Evolutionary conservation across 2,113 vertebrate genomes (phyloP).

Genomic region (Thymallus thymallus): DNA sequence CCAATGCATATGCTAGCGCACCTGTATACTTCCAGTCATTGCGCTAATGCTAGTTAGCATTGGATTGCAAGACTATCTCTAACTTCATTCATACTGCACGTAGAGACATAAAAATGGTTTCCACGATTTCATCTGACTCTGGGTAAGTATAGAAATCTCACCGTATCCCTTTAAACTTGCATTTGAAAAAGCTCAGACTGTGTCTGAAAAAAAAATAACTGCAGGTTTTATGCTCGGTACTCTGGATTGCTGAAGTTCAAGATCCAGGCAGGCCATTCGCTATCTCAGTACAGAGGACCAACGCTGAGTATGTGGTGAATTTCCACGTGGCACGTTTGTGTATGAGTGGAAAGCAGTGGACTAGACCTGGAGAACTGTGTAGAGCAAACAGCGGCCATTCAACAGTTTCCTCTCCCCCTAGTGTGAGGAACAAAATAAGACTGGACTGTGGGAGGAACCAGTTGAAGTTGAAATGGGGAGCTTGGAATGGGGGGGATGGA

Average conservation of each 20-base stretch:
- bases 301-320: conserved; percentile 97
- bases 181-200: background rate
- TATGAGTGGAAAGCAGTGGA: conserved; percentile 61
- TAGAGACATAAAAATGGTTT: too few species aligned
- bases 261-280: conserved; percentile 98
- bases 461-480: background rate
- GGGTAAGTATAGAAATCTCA: too few species aligned
- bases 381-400: conserved; percentile 37
- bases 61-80: too few species aligned
- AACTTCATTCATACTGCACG: too few species aligned
- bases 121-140: too few species aligned
- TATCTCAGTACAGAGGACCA: conserved; percentile 97
- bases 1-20: too few species aligned
- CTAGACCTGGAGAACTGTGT: conserved; percentile 30
- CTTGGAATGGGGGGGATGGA: background rate
- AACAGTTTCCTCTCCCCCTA: conserved; percentile 22
- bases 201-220: too few species aligned
- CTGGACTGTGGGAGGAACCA: background rate
- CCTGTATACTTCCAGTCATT: too few species aligned
- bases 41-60: too few species aligned
- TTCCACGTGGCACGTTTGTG: conserved; percentile 96
- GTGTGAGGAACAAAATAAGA: background rate
- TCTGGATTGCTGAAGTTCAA: conserved; percentile 98
- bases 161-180: background rate
- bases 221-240: conserved; percentile 95